Conservation (phyloP, 2,113 vertebrate genomes). For the zebrafish (Danio rerio) region GRCz12tu NC_133195.1:48315001-48315500, state of each 20-base stretch:
- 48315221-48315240: not conserved
- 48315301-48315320: not conserved
- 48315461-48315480: not conserved
- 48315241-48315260: slow-evolving; percentile 2
- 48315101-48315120: not conserved
- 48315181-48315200: not conserved
- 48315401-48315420: slow-evolving; percentile 11
- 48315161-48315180: not conserved
- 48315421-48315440: not conserved
- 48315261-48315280: not conserved
- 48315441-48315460: slow-evolving; percentile 3
- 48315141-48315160: not conserved
- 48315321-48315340: not conserved
- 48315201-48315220: slow-evolving; percentile 15
- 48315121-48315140: not conserved
- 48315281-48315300: not conserved
- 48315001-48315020: not conserved
- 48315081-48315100: slow-evolving; percentile 4
- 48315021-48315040: not conserved
- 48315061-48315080: not conserved
- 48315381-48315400: slow-evolving; percentile 18
- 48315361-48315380: slow-evolving; percentile 1
- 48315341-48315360: no score
- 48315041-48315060: not conserved
- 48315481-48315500: no score